Evolutionary conservation across 2,113 vertebrate species (phyloP).

Genomic region (Elgaria multicarinata): DNA sequence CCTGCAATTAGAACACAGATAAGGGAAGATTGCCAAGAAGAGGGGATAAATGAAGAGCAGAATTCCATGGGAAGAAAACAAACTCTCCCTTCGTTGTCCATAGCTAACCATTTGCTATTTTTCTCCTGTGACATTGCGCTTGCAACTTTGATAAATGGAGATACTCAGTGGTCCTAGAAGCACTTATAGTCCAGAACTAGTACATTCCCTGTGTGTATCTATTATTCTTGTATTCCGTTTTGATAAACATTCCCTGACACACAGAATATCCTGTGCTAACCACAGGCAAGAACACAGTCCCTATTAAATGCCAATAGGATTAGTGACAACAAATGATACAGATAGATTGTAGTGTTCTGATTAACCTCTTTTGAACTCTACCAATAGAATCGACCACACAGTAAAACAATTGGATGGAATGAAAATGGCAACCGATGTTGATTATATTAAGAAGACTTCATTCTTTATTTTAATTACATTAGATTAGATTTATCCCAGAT

Average conservation of each 20-base stretch:
- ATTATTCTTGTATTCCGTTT: not conserved
- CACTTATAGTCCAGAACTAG: not conserved
- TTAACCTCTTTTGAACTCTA: not conserved
- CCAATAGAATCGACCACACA: not conserved
- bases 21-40: not conserved
- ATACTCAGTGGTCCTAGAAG: not conserved
- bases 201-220: not conserved
- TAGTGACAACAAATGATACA: not conserved
- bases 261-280: not conserved
- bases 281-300: not conserved
- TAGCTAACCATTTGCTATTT: not conserved
- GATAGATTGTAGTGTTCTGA: not conserved
- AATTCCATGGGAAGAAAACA: not conserved
- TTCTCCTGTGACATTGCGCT: not conserved
- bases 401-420: not conserved
- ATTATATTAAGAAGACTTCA: not conserved
- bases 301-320: not conserved
- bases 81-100: not conserved
- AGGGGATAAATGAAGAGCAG: not conserved
- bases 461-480: not conserved
- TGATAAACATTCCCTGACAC: not conserved
- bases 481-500: too few relatives aligned
- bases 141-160: not conserved
- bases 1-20: not conserved
- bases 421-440: not conserved